phyloP scores from a whole-genome alignment of 2,113 vertebrate genomes.

The Nibea albiflora region DNA sequence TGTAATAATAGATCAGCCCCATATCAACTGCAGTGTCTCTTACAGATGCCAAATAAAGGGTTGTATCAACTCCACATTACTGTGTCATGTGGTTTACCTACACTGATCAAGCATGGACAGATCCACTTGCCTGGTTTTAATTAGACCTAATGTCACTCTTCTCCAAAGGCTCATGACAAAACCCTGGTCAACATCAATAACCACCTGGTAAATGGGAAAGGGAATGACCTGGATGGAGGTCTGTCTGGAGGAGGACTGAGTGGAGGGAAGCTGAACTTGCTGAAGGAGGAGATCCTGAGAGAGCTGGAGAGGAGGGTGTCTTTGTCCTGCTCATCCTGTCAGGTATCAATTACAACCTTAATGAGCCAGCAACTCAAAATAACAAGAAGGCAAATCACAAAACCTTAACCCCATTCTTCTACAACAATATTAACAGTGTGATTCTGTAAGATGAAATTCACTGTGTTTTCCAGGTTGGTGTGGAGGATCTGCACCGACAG shows the following conservation, averaged over 20 bases:
- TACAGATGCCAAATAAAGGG: too few relatives aligned
- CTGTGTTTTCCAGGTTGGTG: conserved; percentile 69
- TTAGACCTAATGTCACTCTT: neutral
- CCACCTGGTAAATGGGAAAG: conserved; percentile 83
- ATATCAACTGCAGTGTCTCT: too few relatives aligned
- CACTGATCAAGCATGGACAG: neutral
- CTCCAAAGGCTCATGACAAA: conserved; percentile 83
- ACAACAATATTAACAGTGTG: neutral
- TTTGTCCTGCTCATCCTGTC: conserved; percentile 88
- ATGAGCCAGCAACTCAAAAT: neutral
- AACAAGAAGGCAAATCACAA: neutral
- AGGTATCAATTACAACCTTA: conserved; percentile 58
- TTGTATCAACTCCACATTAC: neutral
- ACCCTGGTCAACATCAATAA: conserved; percentile 88
- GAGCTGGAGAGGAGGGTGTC: conserved; percentile 89
- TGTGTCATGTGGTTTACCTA: neutral
- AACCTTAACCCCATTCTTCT: too few relatives aligned
- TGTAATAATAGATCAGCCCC: neutral
- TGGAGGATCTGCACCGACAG: conserved; percentile 87
- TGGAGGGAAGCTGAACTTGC: conserved; percentile 41
- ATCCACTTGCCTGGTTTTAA: neutral
- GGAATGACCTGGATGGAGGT: conserved; percentile 57
- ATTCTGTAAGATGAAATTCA: neutral
- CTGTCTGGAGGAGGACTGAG: conserved; percentile 48
- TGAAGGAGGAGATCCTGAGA: conserved; percentile 83